Conservation (phyloP, 2,113 vertebrate genomes). For the Leptobrachium ailaonicum region DNA sequence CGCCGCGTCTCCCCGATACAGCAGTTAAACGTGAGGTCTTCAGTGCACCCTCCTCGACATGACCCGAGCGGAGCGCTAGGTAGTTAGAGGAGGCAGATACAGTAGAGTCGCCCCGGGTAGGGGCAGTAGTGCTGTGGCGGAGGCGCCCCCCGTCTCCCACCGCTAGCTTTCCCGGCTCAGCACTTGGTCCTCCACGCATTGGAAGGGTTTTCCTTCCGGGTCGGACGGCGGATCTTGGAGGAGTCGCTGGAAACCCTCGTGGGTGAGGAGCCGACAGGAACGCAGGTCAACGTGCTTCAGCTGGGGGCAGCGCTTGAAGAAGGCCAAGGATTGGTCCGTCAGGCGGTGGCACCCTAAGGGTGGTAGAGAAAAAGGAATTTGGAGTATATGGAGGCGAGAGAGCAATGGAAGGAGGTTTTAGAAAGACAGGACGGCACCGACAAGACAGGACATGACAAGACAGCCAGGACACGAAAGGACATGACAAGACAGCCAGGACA, state of each 20-base stretch:
- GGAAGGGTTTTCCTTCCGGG: constrained; percentile 35
- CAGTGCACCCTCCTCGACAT: constrained; percentile 41
- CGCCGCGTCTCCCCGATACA: constrained; percentile 12
- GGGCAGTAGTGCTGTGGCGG: constrained; percentile 31
- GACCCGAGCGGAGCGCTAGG: neutral
- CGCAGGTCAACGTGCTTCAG: constrained; percentile 33
- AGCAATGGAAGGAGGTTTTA: too few species aligned
- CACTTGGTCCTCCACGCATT: constrained; percentile 41
- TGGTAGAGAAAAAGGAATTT: too few species aligned
- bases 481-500: neutral
- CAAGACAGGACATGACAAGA: too few species aligned
- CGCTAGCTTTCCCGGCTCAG: constrained; percentile 42
- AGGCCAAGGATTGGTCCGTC: constrained; percentile 46
- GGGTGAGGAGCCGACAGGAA: constrained; percentile 42
- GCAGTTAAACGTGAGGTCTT: constrained; percentile 10
- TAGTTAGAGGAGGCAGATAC: constrained; percentile 41
- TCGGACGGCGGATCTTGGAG: constrained; percentile 36
- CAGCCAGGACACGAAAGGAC: too few species aligned
- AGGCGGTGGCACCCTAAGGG: constrained; percentile 34
- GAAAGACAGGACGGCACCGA: too few species aligned
- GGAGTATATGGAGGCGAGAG: too few species aligned
- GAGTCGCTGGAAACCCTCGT: constrained; percentile 38
- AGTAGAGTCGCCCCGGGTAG: constrained; percentile 41
- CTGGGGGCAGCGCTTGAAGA: constrained; percentile 39
- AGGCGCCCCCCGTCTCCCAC: neutral